Base-by-base conservation (phyloP, 2,797 vertebrate genomes). In the Bryconaethiops microstoma region DNA sequence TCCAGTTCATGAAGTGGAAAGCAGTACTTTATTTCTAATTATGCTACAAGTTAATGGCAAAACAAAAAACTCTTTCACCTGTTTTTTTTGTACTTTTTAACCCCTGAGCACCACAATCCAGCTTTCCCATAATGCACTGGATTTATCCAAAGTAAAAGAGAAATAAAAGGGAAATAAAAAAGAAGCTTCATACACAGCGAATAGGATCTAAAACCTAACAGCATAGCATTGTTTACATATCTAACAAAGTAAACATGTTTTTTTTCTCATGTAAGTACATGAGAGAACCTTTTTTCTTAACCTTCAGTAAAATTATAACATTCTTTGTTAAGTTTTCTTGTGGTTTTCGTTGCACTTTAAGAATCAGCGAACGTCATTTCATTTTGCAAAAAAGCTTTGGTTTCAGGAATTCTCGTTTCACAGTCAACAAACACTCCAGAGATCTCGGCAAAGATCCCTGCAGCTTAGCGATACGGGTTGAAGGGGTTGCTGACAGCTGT, bases 21-120 rank as follows among this genome's bases (percentile, higher is more conserved):
- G 88, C 87, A 92, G 84, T 85, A 88, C 90, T 93, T 93, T 92
- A 93, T 94, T 93, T 92, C 87, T 91, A 86, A 91, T 91, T 89
- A 89, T 81, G 81, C 90, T 88, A 91, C 89, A 91, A 90, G 87
- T 92, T 86, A 92, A 93, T 90, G 89, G 89, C 86, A 93, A 93
- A 91, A 89, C 79, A 82, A 87, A 86, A 64, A 81, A 84, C 81
- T 86, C 85, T 88, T 88, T 89, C 79, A 88, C 76, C 86, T 87
- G 19, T 86, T 89, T 89, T 90, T 84, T 84, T 77, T 86, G 55
- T 85, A 68, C 83, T 88, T 89, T 87, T 89, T 82, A 91, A 94
- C 92, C 95, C 94, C 95, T 95, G 95, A 96, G 95, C 92, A 91
- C 92, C 93, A 93, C 91, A 92, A 92, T 92, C 93, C 94, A 94